Base-by-base conservation (phyloP, 2,797 vertebrate genomes). In the Urosaurus nigricauda region DNA sequence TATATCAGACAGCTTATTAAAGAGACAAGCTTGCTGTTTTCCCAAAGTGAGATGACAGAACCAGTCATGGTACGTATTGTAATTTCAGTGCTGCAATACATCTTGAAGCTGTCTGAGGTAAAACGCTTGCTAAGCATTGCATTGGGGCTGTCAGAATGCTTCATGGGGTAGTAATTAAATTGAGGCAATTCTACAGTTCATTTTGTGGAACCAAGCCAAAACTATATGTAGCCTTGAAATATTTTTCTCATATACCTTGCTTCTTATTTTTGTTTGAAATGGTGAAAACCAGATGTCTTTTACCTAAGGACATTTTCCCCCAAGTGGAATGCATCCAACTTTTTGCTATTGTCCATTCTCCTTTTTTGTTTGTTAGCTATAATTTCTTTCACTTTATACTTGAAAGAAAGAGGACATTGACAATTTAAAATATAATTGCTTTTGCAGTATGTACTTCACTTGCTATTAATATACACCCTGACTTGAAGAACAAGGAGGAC, bases 1-100 rank as follows among this genome's bases (percentile, higher is more conserved):
- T 96, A 95, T 94, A 96, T 95, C 95, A 96, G 94, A 94, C 93
- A 95, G 93, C 93, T 96, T 95, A 95, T 96, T 96, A 96, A 90
- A 96, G 94, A 97, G 96, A 96, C 90, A 96, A 96, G 92, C 88
- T 87, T 86, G 92, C 92, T 92, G 90, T 92, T 73, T 90, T 94
- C 85, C 85, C 87, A 91, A 93, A 94, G 89, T 77, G 87, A 87
- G 93, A 95, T 95, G 95, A 95, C 95, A 96, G 94, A 95, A 94
- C 89, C 92, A 95, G 94, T 95, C 94, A 92, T 90, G 94, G 93
- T 94, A 92, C 0, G 88, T 95, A 94, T 92, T 94, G 90, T 95
- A 93, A 96, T 96, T 95, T 96, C 93, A 93, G 87, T 88, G 87
- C 87, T 94, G 90, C 90, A 89, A 87, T 94, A 88, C 87, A 89